Percentiles rank a stretch among this genome's conserved stretches.
phyloP scores from a whole-genome alignment of 1,140 invertebrate species.

The Drosophila repleta region DNA sequence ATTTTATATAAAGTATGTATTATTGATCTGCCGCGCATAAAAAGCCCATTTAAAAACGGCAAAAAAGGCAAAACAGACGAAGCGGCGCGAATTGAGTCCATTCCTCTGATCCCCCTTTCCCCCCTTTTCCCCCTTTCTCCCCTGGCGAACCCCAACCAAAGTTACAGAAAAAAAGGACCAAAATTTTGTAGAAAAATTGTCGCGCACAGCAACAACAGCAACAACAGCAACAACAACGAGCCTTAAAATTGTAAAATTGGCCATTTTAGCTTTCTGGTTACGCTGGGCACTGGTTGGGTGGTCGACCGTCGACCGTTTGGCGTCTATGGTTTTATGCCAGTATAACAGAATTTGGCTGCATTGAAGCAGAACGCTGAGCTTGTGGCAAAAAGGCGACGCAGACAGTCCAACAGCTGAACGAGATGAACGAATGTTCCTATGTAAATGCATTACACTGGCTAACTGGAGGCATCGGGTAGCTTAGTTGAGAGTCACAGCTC shows the following conservation, averaged over 20 bases:
- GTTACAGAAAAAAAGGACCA: constrained; percentile 45
- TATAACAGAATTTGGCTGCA: constrained; percentile 76
- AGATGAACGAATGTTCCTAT: constrained; percentile 34
- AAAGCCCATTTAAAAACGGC: constrained; percentile 77
- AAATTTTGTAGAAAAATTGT: constrained; percentile 76
- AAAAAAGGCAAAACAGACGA: constrained; percentile 44
- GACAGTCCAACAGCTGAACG: constrained; percentile 25
- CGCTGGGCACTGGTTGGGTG: constrained; percentile 43
- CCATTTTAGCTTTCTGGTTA: constrained; percentile 77
- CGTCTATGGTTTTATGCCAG: constrained; percentile 27
- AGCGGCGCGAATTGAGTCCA: constrained; percentile 42
- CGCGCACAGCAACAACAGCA: constrained; percentile 44
- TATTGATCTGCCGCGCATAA: constrained; percentile 82
- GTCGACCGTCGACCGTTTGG: constrained; percentile 23
- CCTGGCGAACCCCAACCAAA: not conserved
- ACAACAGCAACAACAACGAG: constrained; percentile 17
- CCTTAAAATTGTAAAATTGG: constrained; percentile 78
- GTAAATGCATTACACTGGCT: constrained; percentile 48
- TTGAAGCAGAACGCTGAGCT: constrained; percentile 75
- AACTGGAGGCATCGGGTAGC: not conserved
- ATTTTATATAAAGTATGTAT: constrained; percentile 69
- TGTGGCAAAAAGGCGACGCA: constrained; percentile 50
- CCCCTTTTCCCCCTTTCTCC: not conserved
- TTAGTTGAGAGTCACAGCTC: not conserved
- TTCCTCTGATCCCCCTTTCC: not conserved